Base-by-base conservation (phyloP, 2,888 invertebrate genomes). In the Sphaerophoria taeniata region DNA sequence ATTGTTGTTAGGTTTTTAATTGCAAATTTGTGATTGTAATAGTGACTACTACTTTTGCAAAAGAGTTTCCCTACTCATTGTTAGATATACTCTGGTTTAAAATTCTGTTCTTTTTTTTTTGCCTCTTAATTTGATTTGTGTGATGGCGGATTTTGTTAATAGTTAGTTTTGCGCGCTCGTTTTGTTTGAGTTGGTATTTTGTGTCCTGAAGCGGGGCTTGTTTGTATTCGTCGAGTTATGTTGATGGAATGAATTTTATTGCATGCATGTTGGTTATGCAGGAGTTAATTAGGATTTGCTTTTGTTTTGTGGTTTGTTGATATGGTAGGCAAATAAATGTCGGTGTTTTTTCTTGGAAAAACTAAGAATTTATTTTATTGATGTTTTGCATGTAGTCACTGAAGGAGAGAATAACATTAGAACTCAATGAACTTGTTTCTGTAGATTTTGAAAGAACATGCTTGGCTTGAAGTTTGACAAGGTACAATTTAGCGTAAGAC, bases 261-360 rank as follows among this genome's bases (percentile, higher is more conserved):
- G 67, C 70, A 67, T 72, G 60, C 60, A 75, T 72, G 71, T 79
- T 47, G 79, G 61, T 61, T 67, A 72, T 76, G 71, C 49, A 75
- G 53, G 43, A 79, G 53, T 72, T 79, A 84, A 79, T 79, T 72
- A 84, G 74, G 75, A 78, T 78, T 83, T 83, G 58, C 74, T 43
- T 7, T 77, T 65, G 67, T 60, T 53, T 6, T n/a, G 53, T 45
- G 14, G 9, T 47, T 49, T 39, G n/a, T 9, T 43, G 43, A 14
- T 55, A 47, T 4, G 51, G 31, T 63, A 6, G 60, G 16, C 12
- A 43, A 60, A 69, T 58, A 51, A 58, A 49, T 14, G 36, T 70
- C 45, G 47, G 60, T 34, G 34, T 70, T 63, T 63, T 9, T 12
- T 53, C 24, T n/a, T 11, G 3, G 43, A 43, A 39, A 39, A 39